Evolutionary conservation across 2,113 vertebrate genomes (phyloP).

Genomic region (Chaenocephalus aceratus): DNA sequence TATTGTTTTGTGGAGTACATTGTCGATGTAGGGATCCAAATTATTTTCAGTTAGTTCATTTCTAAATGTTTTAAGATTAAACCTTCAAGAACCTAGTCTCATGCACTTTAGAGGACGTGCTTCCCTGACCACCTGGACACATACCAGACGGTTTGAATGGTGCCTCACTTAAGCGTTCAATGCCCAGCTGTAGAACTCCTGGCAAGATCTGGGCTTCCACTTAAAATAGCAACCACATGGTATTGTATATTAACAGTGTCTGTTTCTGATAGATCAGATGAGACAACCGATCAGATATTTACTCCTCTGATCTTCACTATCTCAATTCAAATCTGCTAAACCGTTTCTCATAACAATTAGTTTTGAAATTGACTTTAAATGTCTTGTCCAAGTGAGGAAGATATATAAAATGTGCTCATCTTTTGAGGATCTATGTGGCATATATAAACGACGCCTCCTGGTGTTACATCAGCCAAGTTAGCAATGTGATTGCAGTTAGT

Average conservation of each 20-base stretch:
- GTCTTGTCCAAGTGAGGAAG: constrained; percentile 8
- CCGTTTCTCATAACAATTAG: background rate
- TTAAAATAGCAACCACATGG: constrained; percentile 41
- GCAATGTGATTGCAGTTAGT: constrained; percentile 20
- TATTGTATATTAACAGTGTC: constrained; percentile 19
- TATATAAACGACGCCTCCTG: constrained; percentile 27
- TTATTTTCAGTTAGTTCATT: too few relatives aligned
- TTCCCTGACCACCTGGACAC: constrained; percentile 57
- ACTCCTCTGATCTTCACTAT: background rate
- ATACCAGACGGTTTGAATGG: constrained; percentile 48
- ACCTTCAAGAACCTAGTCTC: too few relatives aligned
- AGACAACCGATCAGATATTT: background rate
- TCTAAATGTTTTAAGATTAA: too few relatives aligned
- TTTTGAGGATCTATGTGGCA: constrained; percentile 25
- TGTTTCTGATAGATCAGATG: constrained; percentile 22
- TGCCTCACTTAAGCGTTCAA: constrained; percentile 47
- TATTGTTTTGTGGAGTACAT: background rate
- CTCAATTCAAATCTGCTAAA: constrained; percentile 3
- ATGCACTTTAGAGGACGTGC: constrained; percentile 27
- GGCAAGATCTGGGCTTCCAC: constrained; percentile 41
- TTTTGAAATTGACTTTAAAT: background rate
- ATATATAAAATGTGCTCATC: constrained; percentile 11
- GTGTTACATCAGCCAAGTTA: background rate
- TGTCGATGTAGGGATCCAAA: too few relatives aligned
- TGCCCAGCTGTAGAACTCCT: constrained; percentile 63